Evolutionary conservation across 37 sponge, comb jelly and placozoan genomes (phyloP), one percentile per base, ranked within the genome.

Genomic region (Beroe forskalii): DNA sequence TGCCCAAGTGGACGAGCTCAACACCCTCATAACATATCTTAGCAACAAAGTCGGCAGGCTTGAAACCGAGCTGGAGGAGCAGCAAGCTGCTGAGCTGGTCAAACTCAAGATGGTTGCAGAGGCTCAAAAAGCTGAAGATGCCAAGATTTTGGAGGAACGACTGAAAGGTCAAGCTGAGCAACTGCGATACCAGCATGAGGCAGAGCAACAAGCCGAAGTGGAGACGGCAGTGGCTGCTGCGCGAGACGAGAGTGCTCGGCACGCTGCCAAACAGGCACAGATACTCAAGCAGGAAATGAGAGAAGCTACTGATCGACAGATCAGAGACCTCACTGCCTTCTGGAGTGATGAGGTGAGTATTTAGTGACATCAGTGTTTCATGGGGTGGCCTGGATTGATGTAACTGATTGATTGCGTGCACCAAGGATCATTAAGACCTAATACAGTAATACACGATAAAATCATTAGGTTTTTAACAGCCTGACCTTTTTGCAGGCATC

Each of bases 281-380:
- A 32, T 72, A 72, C 30, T 72, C 19, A 72, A 72, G 35, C 75
- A 72, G 75, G 75, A 72, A 32, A 72, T 72, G 75, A 72, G 19
- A 20, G 75, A 38, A 39, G 40, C 38, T 33, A 30, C 75, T 33
- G 75, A 72, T 20, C 23, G 30, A 33, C 40, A 72, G 40, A 72
- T 72, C 39, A 72, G 75, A 37, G 40, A 72, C 35, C 40, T 72
- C 14, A 72, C 23, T 12, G 3, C 75, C 40, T 72, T 72, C 40
- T 72, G 75, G 75, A 72, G 75, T 72, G 75, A 72, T 39, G 75
- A 72, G 75, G 66, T 63, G 25, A 3, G 4, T n/a, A 63, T 3
- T 63, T 63, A 3, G n/a, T 19, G n/a, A 8, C n/a, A n/a, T n/a
- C n/a, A n/a, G n/a, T n/a, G n/a, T n/a, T n/a, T n/a, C n/a, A n/a